Percentiles rank a stretch among this genome's conserved stretches.
Conservation (phyloP, 37 sponge, comb jelly and placozoan genomes). For the Petrosia ficiformis region DNA sequence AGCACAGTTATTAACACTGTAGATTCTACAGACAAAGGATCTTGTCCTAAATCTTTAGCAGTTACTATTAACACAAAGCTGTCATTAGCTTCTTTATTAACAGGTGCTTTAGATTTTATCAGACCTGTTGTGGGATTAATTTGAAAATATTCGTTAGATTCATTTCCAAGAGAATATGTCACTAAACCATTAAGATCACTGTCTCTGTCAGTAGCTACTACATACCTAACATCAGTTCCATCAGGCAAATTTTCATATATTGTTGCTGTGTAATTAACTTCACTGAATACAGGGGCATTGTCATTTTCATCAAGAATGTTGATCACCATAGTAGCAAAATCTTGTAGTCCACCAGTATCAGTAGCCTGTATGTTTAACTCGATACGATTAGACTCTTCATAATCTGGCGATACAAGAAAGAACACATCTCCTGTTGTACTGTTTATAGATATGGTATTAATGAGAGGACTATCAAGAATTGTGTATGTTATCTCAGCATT, state of each 20-base stretch:
- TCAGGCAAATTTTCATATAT: conserved; percentile 40
- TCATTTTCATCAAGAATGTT: conserved; percentile 59
- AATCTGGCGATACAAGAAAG: conserved; percentile 35
- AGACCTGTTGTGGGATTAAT: conserved; percentile 10
- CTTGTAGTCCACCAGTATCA: conserved; percentile 22
- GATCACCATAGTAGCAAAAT: conserved; percentile 32
- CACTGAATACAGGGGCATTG: conserved; percentile 45
- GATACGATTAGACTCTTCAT: conserved; percentile 26
- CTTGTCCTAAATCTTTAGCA: conserved; percentile 13
- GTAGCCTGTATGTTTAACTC: conserved; percentile 50
- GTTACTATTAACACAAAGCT: background rate
- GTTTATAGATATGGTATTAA: conserved; percentile 28
- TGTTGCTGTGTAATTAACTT: conserved; percentile 2
- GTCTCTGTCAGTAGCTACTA: conserved; percentile 61
- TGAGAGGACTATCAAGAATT: conserved; percentile 14
- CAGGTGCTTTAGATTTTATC: background rate
- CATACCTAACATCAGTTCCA: conserved; percentile 24
- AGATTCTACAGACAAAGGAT: background rate
- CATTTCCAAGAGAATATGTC: conserved; percentile 23
- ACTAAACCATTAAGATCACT: conserved; percentile 45
- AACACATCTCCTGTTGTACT: conserved; percentile 46
- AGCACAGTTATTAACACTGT: conserved; percentile 17
- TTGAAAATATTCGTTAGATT: background rate
- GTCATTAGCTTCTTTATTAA: conserved; percentile 14
- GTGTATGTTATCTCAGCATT: conserved; percentile 36